phyloP scores from a whole-genome alignment of 2,888 invertebrate genomes.

The Diaphora mendica region DNA sequence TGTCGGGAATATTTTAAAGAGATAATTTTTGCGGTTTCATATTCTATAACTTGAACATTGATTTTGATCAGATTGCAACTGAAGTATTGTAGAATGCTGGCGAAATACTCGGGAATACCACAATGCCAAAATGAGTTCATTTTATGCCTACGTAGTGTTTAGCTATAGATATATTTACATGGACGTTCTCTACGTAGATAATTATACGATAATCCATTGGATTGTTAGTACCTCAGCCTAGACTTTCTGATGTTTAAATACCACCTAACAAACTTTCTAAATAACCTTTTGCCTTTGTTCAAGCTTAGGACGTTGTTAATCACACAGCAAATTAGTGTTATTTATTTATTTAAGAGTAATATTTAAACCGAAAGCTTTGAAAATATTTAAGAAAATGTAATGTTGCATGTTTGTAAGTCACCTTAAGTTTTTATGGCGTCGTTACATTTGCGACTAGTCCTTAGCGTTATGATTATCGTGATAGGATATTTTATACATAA shows the following conservation, averaged over 20 bases:
- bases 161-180: background rate
- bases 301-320: background rate
- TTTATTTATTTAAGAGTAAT: background rate
- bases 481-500: slow-evolving; percentile 24
- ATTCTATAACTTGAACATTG: background rate
- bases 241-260: background rate
- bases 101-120: no score
- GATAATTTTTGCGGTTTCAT: background rate
- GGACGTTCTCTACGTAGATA: background rate
- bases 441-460: slow-evolving; percentile 18
- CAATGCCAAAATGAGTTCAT: no score
- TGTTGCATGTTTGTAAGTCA: slow-evolving; percentile 47
- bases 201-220: background rate
- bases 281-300: background rate
- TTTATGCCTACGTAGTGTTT: no score
- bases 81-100: no score
- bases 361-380: background rate
- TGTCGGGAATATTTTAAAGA: slow-evolving; percentile 4
- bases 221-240: background rate
- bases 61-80: no score
- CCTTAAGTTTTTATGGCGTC: slow-evolving; percentile 36
- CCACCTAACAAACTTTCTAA: background rate
- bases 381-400: background rate
- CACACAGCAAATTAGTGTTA: background rate
- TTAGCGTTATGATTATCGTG: slow-evolving; percentile 16